Evolutionary conservation across 2,888 invertebrate species (phyloP).

Genomic region (Agrilus cyanescens): DNA sequence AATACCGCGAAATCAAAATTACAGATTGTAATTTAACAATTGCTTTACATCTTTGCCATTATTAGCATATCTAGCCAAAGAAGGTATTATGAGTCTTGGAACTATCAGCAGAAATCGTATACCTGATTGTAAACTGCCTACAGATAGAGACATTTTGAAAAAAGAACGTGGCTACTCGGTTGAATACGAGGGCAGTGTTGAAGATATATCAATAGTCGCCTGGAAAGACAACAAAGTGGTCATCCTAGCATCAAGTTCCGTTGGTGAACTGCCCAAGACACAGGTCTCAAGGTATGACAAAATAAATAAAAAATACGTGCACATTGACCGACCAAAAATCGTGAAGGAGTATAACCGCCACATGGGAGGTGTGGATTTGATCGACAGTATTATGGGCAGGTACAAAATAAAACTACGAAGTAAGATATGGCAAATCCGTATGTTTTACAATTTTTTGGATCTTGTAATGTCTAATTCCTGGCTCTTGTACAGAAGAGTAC

Average conservation of each 20-base stretch:
- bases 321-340: too few relatives aligned
- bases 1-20: constrained; percentile 22
- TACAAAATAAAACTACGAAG: too few relatives aligned
- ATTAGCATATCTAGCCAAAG: constrained; percentile 17
- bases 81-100: constrained; percentile 22
- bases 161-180: constrained; percentile 16
- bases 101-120: constrained; percentile 23
- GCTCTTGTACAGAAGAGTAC: too few relatives aligned
- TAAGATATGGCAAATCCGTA: too few relatives aligned
- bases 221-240: constrained; percentile 20
- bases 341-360: too few relatives aligned
- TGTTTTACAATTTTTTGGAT: too few relatives aligned
- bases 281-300: constrained; percentile 12
- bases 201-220: constrained; percentile 16
- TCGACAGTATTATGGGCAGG: too few relatives aligned
- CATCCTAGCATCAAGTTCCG: constrained; percentile 17
- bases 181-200: constrained; percentile 18
- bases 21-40: constrained; percentile 26
- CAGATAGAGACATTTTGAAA: constrained; percentile 20
- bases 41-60: constrained; percentile 22
- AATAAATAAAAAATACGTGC: too few relatives aligned
- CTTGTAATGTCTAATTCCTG: too few relatives aligned
- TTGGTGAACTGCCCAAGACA: constrained; percentile 7
- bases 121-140: constrained; percentile 24
- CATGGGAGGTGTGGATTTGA: too few relatives aligned